A percentile compares a stretch with the other conserved stretches of the same genome.
These are phyloP conservation scores for Hemibagrus guttatus DNA, from an alignment of 2,797 vertebrate genomes.

Conservation along the genomic window DNA sequence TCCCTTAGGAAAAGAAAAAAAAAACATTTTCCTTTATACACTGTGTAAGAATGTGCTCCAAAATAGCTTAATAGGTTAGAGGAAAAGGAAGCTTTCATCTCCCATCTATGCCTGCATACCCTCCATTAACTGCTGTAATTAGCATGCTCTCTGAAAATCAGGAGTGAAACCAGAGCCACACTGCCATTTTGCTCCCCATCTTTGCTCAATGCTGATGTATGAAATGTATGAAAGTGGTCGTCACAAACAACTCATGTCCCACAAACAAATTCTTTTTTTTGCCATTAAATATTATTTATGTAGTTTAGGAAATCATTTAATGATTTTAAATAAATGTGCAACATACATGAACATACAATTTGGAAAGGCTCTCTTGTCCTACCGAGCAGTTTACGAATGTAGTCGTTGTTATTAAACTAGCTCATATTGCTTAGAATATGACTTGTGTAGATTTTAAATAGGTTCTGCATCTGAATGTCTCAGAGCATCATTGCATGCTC, in stretches of 20 bases:
- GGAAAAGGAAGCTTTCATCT: slow-evolving; percentile 21
- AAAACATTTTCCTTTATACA: neutral
- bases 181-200: neutral
- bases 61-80: slow-evolving; percentile 19
- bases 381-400: neutral
- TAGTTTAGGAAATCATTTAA: neutral
- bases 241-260: neutral
- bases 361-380: neutral
- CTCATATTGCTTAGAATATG: too few species aligned
- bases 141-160: slow-evolving; percentile 12
- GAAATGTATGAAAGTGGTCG: neutral
- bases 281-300: neutral
- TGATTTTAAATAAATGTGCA: neutral
- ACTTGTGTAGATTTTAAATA: neutral
- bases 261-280: neutral
- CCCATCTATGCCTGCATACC: neutral
- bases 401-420: neutral
- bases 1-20: neutral
- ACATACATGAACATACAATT: neutral
- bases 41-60: neutral
- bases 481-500: neutral
- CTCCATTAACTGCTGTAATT: slow-evolving; percentile 34
- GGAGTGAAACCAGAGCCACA: slow-evolving; percentile 18
- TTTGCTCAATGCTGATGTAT: neutral
- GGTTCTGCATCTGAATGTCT: neutral